A percentile compares a stretch with the other conserved stretches of the same genome.
phyloP scores from a whole-genome alignment of 2,113 vertebrate genomes.

The Eclectus roratus region DNA sequence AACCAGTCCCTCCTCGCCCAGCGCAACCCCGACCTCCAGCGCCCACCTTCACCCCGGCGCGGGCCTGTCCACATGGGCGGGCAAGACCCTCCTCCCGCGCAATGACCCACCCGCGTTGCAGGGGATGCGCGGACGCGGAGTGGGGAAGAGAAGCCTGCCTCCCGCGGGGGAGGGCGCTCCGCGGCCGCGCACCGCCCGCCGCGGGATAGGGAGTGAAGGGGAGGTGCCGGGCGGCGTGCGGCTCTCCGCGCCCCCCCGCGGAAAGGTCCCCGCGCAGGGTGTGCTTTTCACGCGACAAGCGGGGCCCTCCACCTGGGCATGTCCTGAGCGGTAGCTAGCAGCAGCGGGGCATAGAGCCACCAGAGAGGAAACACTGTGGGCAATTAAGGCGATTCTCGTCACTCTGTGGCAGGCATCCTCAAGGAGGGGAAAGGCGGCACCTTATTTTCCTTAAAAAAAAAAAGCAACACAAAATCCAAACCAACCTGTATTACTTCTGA shows the following conservation, averaged over 20 bases:
- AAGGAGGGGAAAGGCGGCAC: neutral
- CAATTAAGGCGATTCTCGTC: neutral
- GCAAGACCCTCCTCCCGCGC: neutral
- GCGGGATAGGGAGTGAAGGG: neutral
- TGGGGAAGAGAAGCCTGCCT: neutral
- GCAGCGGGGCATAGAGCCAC: neutral
- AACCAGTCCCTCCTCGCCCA: neutral
- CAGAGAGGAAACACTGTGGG: neutral
- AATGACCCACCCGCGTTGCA: neutral
- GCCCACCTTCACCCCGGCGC: too few species aligned
- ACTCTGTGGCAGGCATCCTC: neutral
- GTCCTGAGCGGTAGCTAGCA: neutral
- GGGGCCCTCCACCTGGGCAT: too few species aligned
- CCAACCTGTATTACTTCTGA: neutral
- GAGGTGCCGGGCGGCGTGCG: slow-evolving; percentile 59
- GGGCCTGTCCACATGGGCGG: neutral
- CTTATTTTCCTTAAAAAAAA: neutral
- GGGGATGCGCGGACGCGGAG: neutral
- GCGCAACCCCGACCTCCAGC: neutral
- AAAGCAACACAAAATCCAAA: neutral
- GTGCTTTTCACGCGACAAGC: neutral
- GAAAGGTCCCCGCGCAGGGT: neutral
- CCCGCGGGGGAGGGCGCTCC: neutral
- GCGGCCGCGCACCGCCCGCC: slow-evolving; percentile 42
- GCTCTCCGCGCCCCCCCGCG: neutral